These are phyloP conservation scores for Xenopus borealis DNA, from an alignment of 2,113 vertebrate species.

Conservation along the genomic window DNA sequence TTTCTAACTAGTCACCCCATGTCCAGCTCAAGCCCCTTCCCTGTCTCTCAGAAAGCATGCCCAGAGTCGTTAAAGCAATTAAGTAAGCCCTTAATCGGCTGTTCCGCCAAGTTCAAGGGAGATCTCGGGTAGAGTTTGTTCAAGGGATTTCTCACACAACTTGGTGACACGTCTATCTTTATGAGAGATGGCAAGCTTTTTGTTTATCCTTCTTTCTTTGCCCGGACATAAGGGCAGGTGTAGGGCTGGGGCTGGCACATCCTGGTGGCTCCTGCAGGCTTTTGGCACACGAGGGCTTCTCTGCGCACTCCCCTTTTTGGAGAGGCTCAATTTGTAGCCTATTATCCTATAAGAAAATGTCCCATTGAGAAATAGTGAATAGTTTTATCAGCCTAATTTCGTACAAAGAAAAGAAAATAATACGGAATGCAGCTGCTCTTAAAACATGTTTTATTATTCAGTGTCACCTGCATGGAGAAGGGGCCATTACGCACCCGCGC, in stretches of 20 bases:
- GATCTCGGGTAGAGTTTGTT: conserved; percentile 94
- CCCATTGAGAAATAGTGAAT: conserved; percentile 97
- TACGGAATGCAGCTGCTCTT: conserved; percentile 95
- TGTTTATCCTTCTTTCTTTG: conserved; percentile 89
- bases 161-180: conserved; percentile 94
- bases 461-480: conserved; percentile 87
- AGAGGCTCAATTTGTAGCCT: conserved; percentile 99
- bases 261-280: conserved; percentile 73
- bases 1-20: conserved; percentile 71
- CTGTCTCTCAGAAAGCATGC: conserved; percentile 89
- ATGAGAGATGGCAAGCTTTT: conserved; percentile 89
- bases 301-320: conserved; percentile 80
- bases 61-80: conserved; percentile 67
- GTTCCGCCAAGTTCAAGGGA: conserved; percentile 98
- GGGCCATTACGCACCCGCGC: conserved; percentile 55
- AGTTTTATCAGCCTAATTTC: conserved; percentile 97
- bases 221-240: conserved; percentile 91
- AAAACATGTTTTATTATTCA: conserved; percentile 87
- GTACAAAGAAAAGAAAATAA: conserved; percentile 89
- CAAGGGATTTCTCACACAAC: conserved; percentile 96
- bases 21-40: conserved; percentile 69
- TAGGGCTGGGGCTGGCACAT: conserved; percentile 79
- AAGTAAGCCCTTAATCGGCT: conserved; percentile 98
- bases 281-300: conserved; percentile 92
- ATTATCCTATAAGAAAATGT: conserved; percentile 99